Base-by-base conservation (phyloP, 1,140 invertebrate species). In the Lordiphosa clarofinis region DNA sequence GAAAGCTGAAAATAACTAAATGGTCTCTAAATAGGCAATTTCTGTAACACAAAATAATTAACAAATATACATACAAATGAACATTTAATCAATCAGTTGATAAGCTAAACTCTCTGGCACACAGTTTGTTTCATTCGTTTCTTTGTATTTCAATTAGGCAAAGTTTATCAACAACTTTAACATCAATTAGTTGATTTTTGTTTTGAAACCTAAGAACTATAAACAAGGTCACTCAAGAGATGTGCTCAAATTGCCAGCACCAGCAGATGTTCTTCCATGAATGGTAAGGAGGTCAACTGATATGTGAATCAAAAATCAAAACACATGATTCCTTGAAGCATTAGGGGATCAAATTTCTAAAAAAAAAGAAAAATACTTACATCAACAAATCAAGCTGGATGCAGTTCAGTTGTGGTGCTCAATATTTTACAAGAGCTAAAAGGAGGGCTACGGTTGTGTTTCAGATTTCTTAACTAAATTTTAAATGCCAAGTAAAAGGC, bases 131-230 rank as follows among this genome's bases (percentile, higher is more conserved):
- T 47, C 35, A 48, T 33, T 56, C 44, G 37, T 39, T 58, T 37
- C 7, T 61, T 69, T 63, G 49, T 62, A 38, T 52, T 56, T 67
- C 57, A 84, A 84, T 76, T 73, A 55, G 40, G 42, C 10, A 43
- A 28, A 72, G 52, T 73, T 49, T 63, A 76, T 84, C 68, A 67
- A 66, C 54, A 81, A 72, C 28, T 82, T 76, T 55, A 67, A 55
- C 56, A 63, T 65, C 78, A 78, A 82, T 84, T 84, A 84, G 68
- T 55, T 57, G 37, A 35, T 13, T 54, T 58, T 65, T 76, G 57
- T 84, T 84, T 76, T 84, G 78, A 76, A 82, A 82, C 64, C 37
- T 6, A 73, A 84, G 78, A 69, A 70, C 73, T 56, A 15, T 73
- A 70, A 59, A 53, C 68, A 76, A 84, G 78, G 73, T 84, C 78